These are phyloP conservation scores for Enteromius viviparus DNA, from an alignment of 2,797 vertebrate species.

Conservation along the genomic window DNA sequence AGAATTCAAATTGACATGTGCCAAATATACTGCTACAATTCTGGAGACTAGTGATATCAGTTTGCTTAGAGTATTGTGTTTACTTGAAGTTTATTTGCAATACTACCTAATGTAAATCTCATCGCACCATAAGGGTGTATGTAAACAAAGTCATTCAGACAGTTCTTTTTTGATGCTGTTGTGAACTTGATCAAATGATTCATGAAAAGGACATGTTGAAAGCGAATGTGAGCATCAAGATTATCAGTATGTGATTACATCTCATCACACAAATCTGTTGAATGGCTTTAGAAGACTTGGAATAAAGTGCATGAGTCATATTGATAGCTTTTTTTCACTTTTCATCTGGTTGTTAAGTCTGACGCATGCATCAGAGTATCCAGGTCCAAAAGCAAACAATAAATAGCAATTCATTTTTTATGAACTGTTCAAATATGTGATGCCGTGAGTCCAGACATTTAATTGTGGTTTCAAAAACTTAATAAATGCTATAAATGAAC, in stretches of 20 bases:
- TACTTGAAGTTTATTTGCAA: not conserved
- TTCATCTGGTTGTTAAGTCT: not conserved
- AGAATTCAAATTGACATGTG: not conserved
- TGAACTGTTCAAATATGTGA: not conserved
- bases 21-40: not conserved
- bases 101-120: not conserved
- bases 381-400: not conserved
- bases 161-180: not conserved
- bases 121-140: not conserved
- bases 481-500: not conserved
- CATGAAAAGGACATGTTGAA: not conserved
- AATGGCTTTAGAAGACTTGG: not conserved
- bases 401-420: not conserved
- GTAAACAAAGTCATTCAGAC: conserved; percentile 3
- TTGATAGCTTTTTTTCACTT: not conserved
- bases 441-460: not conserved
- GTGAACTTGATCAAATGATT: not conserved
- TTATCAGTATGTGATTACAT: not conserved
- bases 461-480: not conserved
- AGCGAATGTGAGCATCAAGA: not conserved
- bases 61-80: not conserved
- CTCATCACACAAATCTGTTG: not conserved
- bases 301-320: conserved; percentile 1
- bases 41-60: not conserved
- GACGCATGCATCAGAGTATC: not conserved